phyloP scores from a whole-genome alignment of 2,888 invertebrate genomes.

The Sinopyrophorus schimmeli region DNA sequence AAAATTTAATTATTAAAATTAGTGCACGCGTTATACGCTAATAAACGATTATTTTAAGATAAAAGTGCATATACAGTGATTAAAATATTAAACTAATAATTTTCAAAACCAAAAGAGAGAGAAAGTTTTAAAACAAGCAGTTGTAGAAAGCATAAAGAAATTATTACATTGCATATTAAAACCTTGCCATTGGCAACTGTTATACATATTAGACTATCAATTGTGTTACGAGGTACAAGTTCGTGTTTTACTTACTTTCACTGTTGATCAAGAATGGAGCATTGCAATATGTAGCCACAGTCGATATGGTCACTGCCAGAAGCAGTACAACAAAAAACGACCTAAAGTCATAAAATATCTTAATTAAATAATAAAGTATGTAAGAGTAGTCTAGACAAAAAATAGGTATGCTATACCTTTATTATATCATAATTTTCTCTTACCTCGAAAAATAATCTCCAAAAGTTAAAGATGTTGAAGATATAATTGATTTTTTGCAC shows the following conservation, averaged over 20 bases:
- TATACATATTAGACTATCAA: slow-evolving; percentile 9
- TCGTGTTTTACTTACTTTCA: slow-evolving; percentile 23
- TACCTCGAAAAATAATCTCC: slow-evolving; percentile 41
- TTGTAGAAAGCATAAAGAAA: slow-evolving; percentile 2
- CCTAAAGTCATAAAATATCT: slow-evolving; percentile 20
- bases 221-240: slow-evolving; percentile 13
- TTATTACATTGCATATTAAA: slow-evolving; percentile 5
- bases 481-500: slow-evolving; percentile 38
- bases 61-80: no score
- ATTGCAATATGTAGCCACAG: slow-evolving; percentile 4
- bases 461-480: slow-evolving; percentile 18
- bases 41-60: no score
- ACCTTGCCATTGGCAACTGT: slow-evolving; percentile 6
- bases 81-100: no score
- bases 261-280: slow-evolving; percentile 11
- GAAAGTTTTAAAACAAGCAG: no score
- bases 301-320: slow-evolving; percentile 18
- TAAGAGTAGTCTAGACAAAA: no score
- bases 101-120: no score
- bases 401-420: no score
- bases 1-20: no score
- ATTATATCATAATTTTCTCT: neutral
- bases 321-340: slow-evolving; percentile 16
- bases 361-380: slow-evolving; percentile 2
- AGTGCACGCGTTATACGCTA: no score